Evolutionary conservation across 2,797 vertebrate species (phyloP).

Genomic region (Gymnopithys bicolor): DNA sequence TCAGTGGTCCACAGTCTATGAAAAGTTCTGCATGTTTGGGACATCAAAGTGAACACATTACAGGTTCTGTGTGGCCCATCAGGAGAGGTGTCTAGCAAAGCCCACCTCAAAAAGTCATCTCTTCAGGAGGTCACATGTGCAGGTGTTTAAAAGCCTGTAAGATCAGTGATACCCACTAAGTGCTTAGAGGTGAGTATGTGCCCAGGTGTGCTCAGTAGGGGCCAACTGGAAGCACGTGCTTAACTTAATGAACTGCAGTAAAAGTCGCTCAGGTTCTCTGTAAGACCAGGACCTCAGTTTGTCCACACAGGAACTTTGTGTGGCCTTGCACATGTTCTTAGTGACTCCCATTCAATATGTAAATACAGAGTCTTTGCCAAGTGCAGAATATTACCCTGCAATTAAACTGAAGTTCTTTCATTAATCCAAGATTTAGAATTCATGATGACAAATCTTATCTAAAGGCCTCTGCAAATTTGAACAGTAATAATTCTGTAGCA

Average conservation of each 20-base stretch:
- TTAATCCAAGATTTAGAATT: constrained; percentile 20
- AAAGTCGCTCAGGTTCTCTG: background rate
- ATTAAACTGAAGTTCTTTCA: background rate
- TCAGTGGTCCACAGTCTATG: accelerated
- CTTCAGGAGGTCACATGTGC: accelerated
- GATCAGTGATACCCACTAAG: background rate
- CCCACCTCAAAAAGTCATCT: background rate
- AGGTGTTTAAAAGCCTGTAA: background rate
- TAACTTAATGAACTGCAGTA: background rate
- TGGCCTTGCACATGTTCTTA: accelerated
- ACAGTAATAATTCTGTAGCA: constrained; percentile 6
- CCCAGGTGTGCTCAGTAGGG: background rate
- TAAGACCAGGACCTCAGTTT: no score
- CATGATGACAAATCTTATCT: constrained; percentile 1
- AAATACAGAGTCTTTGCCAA: background rate
- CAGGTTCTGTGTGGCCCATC: background rate
- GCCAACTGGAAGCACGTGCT: background rate
- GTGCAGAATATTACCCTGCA: background rate
- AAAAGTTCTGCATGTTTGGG: background rate
- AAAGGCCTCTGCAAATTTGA: constrained; percentile 4
- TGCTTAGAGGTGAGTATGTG: background rate
- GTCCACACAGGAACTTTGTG: accelerated
- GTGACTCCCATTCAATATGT: background rate
- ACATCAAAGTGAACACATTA: background rate
- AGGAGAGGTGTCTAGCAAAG: background rate